Evolutionary conservation across 2,888 invertebrate genomes (phyloP).

Genomic region (Hofmannophila pseudospretella): DNA sequence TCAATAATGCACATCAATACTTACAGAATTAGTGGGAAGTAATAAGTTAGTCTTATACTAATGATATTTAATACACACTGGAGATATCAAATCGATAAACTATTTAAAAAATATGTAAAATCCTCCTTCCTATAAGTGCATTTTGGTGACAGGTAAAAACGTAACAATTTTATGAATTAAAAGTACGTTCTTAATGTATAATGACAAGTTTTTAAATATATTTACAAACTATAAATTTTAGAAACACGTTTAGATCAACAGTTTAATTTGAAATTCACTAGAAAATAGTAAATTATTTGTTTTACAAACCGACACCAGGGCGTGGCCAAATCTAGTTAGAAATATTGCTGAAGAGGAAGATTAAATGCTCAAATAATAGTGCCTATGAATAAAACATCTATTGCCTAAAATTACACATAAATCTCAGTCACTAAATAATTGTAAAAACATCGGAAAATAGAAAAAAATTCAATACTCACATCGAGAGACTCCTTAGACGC

Average conservation of each 20-base stretch:
- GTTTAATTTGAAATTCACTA: slow-evolving; percentile 19
- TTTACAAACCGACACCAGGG: slow-evolving; percentile 33
- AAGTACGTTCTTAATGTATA: background rate
- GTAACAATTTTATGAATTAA: background rate
- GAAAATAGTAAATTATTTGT: slow-evolving; percentile 18
- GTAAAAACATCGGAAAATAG: slow-evolving; percentile 20
- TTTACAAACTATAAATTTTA: too few species aligned
- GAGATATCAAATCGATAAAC: too few species aligned
- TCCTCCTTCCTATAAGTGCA: too few species aligned
- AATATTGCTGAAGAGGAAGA: background rate
- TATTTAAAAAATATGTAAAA: too few species aligned
- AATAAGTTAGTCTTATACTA: too few species aligned
- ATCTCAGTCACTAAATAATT: slow-evolving; percentile 8
- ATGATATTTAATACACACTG: too few species aligned
- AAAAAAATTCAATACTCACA: slow-evolving; percentile 56
- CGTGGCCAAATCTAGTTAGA: slow-evolving; percentile 38
- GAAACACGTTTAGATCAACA: background rate
- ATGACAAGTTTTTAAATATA: background rate
- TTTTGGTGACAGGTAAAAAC: too few species aligned
- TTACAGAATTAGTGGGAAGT: too few species aligned
- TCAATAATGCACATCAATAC: too few species aligned
- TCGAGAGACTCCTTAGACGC: slow-evolving; percentile 76
- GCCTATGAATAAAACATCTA: slow-evolving; percentile 1
- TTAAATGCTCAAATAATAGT: background rate
- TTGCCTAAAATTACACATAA: background rate